A percentile compares a stretch with the other conserved stretches of the same genome.
phyloP scores from a whole-genome alignment of 2,113 vertebrate species.

The Cottus gobio region DNA sequence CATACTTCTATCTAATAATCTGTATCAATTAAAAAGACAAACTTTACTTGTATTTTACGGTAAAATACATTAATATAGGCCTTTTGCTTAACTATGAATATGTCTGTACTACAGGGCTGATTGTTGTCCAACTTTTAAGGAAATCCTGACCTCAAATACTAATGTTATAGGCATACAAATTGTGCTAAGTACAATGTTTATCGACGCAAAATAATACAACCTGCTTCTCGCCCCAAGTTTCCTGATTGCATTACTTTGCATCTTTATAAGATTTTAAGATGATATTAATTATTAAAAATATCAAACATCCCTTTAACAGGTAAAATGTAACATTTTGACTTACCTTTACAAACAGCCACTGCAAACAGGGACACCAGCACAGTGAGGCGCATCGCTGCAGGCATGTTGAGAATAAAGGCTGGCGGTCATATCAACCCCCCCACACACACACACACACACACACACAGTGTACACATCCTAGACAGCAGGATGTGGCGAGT shows the following conservation, averaged over 20 bases:
- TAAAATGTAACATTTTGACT: slow-evolving; percentile 40
- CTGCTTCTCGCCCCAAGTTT: slow-evolving; percentile 13
- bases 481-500: slow-evolving; percentile 73
- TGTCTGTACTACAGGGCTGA: neutral
- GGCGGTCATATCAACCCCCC: slow-evolving; percentile 33
- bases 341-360: slow-evolving; percentile 43
- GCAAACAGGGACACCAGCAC: slow-evolving; percentile 50
- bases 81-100: neutral
- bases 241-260: slow-evolving; percentile 63
- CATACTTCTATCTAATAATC: neutral
- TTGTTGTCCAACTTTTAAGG: neutral
- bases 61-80: neutral
- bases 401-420: slow-evolving; percentile 55
- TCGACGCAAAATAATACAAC: neutral
- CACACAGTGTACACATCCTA: slow-evolving; percentile 71
- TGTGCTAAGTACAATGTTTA: neutral
- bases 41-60: neutral
- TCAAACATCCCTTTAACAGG: neutral
- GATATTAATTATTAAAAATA: neutral
- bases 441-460: slow-evolving; percentile 21
- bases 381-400: slow-evolving; percentile 43
- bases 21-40: neutral
- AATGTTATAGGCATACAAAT: neutral
- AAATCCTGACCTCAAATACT: neutral
- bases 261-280: slow-evolving; percentile 3